Evolutionary conservation across 1,140 invertebrate species (phyloP).

Genomic region (Tetramorium alpestre): DNA sequence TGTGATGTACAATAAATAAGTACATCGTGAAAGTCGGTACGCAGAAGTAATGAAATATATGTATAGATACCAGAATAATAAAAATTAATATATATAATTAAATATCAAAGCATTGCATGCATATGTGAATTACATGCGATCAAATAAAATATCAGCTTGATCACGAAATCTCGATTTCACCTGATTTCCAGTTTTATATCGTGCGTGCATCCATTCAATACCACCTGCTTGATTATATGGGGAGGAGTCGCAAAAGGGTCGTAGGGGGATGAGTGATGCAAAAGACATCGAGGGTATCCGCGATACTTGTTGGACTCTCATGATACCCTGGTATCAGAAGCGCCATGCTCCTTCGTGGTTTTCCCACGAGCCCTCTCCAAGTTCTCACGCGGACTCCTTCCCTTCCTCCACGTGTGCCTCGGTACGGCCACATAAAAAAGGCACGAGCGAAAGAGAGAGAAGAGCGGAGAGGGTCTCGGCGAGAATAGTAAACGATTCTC

Average conservation of each 20-base stretch:
- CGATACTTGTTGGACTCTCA: constrained; percentile 55
- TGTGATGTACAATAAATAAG: not conserved
- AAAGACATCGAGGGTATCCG: constrained; percentile 8
- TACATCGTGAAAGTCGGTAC: not conserved
- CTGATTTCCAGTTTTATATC: not conserved
- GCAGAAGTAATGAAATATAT: not conserved
- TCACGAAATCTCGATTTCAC: not conserved
- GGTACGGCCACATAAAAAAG: constrained; percentile 9
- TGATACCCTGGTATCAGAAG: constrained; percentile 82
- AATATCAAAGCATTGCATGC: not conserved
- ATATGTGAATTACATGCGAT: not conserved
- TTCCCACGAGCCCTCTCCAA: constrained; percentile 84
- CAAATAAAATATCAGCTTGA: not conserved
- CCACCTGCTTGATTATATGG: not conserved
- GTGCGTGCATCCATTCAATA: not conserved
- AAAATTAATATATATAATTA: constrained; percentile 19
- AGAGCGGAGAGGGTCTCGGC: constrained; percentile 9
- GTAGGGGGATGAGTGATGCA: constrained; percentile 1
- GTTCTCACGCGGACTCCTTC: constrained; percentile 81
- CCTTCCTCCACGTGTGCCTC: constrained; percentile 32
- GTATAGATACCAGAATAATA: not conserved
- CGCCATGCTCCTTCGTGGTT: constrained; percentile 84
- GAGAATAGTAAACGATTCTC: constrained; percentile 50
- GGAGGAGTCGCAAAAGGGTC: not conserved
- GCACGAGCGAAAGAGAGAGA: not conserved